Base-by-base conservation (phyloP, 35 echinoderm and acorn worm genomes). In the Anneissia japonica region DNA sequence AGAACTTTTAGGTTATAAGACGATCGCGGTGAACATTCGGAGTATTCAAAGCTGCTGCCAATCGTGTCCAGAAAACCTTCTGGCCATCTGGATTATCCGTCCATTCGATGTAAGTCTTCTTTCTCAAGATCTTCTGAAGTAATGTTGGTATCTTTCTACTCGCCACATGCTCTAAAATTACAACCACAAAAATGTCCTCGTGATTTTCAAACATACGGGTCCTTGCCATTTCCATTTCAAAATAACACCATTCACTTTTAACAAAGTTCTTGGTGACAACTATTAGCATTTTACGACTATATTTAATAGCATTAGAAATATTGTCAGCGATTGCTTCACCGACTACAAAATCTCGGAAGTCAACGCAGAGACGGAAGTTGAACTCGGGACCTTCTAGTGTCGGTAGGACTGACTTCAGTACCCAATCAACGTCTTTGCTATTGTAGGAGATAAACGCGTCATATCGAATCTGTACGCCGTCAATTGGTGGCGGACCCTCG, bases 381-480 rank as follows among this genome's bases (percentile, higher is more conserved):
- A 38, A 32, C 3, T 86, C 79, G 16, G 51, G 9, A n/a, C 74
- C 37, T 46, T 94, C 92, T 0, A 94, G 46, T 38, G 26, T 74
- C 1, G 92, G 92, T 11, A 90, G 23, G 17, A 88, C n/a, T 29
- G 85, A 46, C 32, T 74, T 26, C 9, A 90, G 33, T 11, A 94
- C 87, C 38, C 80, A 94, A 12, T 94, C 79, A 1, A n/a, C 46
- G 64, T 94, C 92, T 10, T 81, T 46, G 76, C 88, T 89, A 79
- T 88, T 90, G 73, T 90, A 94, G 12, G 92, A 94, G 21, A 94
- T 85, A 43, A 93, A 93, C 0, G 84, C 87, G 37, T 93, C 87
- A 32, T 79, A 94, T 46, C 26, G 34, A 30, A 38, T 39, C 10
- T 81, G 34, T 19, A 64, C 51, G 26, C 51, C 51, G 21, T 64